Evolutionary conservation across 2,888 invertebrate genomes (phyloP).

Genomic region (Zhengitettix transpicula): DNA sequence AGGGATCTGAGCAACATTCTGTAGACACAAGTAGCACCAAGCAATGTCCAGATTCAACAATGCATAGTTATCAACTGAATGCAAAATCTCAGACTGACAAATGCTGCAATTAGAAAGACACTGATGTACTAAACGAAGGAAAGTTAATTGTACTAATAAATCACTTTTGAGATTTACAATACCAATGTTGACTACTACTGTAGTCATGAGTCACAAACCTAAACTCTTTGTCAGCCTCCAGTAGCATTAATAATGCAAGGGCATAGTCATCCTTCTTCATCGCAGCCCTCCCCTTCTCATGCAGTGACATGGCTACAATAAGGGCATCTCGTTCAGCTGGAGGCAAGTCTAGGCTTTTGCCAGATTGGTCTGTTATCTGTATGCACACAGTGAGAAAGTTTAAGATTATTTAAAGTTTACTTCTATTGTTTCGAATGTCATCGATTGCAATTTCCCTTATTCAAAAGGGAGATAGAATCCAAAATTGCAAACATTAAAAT

Average conservation of each 20-base stretch:
- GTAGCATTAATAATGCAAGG: constrained; percentile 51
- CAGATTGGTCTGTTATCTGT: constrained; percentile 61
- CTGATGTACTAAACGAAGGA: not conserved
- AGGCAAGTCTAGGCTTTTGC: constrained; percentile 54
- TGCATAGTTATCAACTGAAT: constrained; percentile 66
- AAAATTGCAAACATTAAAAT: no score
- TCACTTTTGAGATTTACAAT: no score
- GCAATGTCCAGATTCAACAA: constrained; percentile 69
- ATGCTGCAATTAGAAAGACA: constrained; percentile 28
- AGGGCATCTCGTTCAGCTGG: constrained; percentile 48
- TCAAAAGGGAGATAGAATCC: no score
- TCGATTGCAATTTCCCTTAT: no score
- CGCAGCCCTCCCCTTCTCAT: constrained; percentile 54
- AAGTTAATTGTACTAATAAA: not conserved
- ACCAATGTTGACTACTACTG: no score
- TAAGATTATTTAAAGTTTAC: no score
- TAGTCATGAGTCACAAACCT: constrained; percentile 23
- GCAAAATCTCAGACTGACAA: constrained; percentile 45
- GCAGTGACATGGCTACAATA: constrained; percentile 58
- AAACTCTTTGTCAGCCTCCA: constrained; percentile 63
- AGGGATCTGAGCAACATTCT: constrained; percentile 49
- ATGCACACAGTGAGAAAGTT: constrained; percentile 9
- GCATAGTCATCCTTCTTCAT: constrained; percentile 47
- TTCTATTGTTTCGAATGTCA: no score
- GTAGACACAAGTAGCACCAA: constrained; percentile 74